Base-by-base conservation (phyloP, 2,888 invertebrate genomes). In the Anaspis maculata region DNA sequence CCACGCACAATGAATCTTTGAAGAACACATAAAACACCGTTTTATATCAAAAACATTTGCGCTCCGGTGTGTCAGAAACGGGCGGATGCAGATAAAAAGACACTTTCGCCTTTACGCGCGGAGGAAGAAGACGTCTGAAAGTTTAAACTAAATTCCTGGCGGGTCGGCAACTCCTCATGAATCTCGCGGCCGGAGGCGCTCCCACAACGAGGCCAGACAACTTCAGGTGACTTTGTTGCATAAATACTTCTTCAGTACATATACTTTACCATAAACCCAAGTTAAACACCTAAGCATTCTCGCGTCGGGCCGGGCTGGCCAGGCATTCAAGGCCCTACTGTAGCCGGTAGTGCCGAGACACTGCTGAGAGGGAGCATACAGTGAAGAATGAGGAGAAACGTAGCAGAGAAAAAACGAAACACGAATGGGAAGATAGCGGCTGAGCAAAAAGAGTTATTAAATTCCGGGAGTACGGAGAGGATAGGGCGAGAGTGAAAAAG, bases 111-210 rank as follows among this genome's bases (percentile, higher is more conserved):
- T 30, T 33, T 27, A 33, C 32, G 21, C n/a, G n/a, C n/a, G n/a
- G n/a, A n/a, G n/a, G 19, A 36, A 14, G 33, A 37, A 35, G 34
- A 30, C 34, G 27, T 34, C 28, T 34, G 34, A 42, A 45, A 42
- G 33, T 45, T 45, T 41, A 34, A 42, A 42, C 42, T 42, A 36
- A 45, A 45, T 45, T 45, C 42, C 40, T 42, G 42, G 29, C 37
- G 35, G 37, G 35, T 32, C 39, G 32, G 36, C 30, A 37, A 31
- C 36, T 30, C 24, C 33, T 35, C 36, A 29, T 35, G 39, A 35
- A 39, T 39, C 39, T 32, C 23, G 32, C 15, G 25, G 39, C 40
- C 36, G 11, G 21, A 15, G 32, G 39, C 35, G 24, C 29, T 30
- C 15, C 38, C 13, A 21, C 35, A 27, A 25, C 32, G 31, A 32